Evolutionary conservation across 2,113 vertebrate species (phyloP), one percentile per base, ranked within the genome.

Genomic region (Reinhardtius hippoglossoides): DNA sequence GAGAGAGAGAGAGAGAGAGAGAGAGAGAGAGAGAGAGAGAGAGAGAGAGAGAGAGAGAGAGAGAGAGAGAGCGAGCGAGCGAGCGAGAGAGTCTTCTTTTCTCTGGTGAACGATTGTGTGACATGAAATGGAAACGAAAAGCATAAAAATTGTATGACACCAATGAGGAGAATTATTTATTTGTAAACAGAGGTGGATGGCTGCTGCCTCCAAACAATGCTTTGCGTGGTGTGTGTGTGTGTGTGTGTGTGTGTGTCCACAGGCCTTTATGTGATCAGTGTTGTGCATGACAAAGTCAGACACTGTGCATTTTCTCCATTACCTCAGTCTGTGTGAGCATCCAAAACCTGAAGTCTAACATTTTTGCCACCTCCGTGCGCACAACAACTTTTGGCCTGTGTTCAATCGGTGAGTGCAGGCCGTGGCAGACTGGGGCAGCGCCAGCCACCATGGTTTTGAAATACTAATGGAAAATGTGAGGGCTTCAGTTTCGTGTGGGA

Each of bases 381-480:
- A 68, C 40, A 27, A 59, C 70, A 89, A 86, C 82, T 74, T 76
- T 79, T 87, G 87, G 85, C 83, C 26, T 2, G 21, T n/a, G 15
- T 87, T 90, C 85, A 85, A 35, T 82, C 66, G 2, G 26, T 8
- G 48, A 72, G 58, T 14, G 56, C 74, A 72, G 81, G 71, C 74
- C 57, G 67, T 79, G 83, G 68, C 85, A 88, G 89, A 82, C 78
- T 81, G 81, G 69, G 82, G 59, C 60, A 85, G 72, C 48, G 64
- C 75, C 76, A 68, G 75, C 75, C 63, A 54, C 71, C 76, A 62
- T 68, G n/a, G 75, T 83, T 84, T 78, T 83, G 54, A 82, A 92
- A 90, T 80, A 84, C 83, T 89, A 90, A 89, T 91, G 87, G 88
- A 76, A 88, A 87, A 87, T 83, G 90, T 75, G 79, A 86, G 68